These are phyloP conservation scores for Pongo abelii DNA, from an alignment of 2,113 vertebrate species.

Conservation along the genomic window DNA sequence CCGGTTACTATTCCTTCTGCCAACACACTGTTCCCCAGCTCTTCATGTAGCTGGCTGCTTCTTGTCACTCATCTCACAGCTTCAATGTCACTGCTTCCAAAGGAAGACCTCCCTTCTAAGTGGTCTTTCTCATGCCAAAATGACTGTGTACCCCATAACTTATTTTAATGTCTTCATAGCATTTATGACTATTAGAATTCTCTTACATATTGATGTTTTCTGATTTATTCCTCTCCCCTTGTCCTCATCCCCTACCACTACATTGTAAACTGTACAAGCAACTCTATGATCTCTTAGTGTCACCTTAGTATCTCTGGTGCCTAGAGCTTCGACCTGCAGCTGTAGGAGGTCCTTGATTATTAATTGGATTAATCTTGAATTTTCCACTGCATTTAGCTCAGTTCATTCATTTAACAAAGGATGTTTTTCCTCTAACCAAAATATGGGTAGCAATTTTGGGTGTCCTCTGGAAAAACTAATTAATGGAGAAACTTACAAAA, in stretches of 20 bases:
- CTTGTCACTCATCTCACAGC: not conserved
- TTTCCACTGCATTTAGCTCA: not conserved
- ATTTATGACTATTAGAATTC: not conserved
- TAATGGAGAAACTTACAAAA: not conserved
- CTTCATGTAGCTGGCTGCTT: not conserved
- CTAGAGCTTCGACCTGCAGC: not conserved
- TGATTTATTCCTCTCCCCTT: not conserved
- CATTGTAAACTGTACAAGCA: not conserved
- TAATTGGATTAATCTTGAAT: not conserved
- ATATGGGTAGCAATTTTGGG: not conserved
- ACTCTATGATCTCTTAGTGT: not conserved
- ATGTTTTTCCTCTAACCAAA: not conserved
- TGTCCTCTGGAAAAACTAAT: not conserved
- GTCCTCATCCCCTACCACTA: fast-evolving
- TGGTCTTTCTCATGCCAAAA: not conserved
- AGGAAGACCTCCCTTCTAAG: not conserved
- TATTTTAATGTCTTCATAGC: not conserved
- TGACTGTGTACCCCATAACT: not conserved
- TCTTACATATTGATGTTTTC: not conserved
- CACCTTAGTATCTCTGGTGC: not conserved
- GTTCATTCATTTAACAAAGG: not conserved
- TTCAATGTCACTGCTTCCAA: not conserved
- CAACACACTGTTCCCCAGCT: not conserved
- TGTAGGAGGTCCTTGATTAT: not conserved
- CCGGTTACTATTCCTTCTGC: not conserved